Percentiles rank a stretch among this genome's conserved stretches.
Conservation (phyloP, 2,113 vertebrate species). For the Asarcornis scutulata region DNA sequence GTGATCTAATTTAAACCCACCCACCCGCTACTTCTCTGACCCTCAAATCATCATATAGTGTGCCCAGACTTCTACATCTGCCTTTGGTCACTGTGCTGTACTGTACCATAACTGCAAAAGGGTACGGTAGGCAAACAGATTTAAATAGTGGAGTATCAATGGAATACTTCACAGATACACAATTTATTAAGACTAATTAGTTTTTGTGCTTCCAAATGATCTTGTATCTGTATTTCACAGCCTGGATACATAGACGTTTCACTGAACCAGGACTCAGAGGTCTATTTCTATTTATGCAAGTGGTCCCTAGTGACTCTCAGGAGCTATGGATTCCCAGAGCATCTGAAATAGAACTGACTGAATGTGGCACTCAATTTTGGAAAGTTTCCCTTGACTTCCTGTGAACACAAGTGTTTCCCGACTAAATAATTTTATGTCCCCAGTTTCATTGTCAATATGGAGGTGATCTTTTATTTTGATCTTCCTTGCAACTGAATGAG, state of each 20-base stretch:
- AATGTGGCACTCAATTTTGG: background rate
- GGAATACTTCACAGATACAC: background rate
- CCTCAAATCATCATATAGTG: background rate
- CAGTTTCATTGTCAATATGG: background rate
- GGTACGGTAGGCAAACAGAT: background rate
- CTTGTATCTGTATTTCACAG: background rate
- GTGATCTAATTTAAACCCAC: background rate
- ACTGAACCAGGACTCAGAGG: background rate
- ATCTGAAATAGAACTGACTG: constrained; percentile 7
- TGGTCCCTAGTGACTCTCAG: constrained; percentile 5
- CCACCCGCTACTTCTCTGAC: background rate
- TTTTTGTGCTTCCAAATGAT: background rate
- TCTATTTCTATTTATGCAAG: constrained; percentile 24
- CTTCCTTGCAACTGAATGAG: background rate
- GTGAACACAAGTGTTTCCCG: background rate
- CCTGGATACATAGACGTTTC: background rate
- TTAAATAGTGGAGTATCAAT: background rate
- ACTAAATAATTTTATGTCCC: background rate
- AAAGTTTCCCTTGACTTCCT: background rate
- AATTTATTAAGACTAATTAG: background rate
- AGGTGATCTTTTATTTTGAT: background rate
- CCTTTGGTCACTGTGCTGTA: background rate
- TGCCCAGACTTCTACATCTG: background rate
- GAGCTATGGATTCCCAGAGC: background rate
- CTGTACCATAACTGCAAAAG: background rate